Conservation (phyloP, 2,797 vertebrate genomes). For the Mormyrops attenuatus region DNA sequence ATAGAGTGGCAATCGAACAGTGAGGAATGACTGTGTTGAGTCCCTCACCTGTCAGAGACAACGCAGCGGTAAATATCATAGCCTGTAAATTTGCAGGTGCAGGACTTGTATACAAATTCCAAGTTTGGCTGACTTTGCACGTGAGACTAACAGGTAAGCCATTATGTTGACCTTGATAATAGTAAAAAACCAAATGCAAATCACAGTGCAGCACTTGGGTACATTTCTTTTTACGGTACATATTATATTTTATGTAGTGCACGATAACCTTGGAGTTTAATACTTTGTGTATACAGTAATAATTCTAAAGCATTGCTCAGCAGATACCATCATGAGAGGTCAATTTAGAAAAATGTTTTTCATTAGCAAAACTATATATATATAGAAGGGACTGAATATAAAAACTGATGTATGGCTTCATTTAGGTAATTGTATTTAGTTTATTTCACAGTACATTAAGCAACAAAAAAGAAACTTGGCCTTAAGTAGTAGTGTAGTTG, state of each 20-base stretch:
- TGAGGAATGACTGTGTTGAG: slow-evolving; percentile 95
- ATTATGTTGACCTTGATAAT: neutral
- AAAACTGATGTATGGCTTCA: neutral
- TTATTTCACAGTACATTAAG: neutral
- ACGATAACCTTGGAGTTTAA: neutral
- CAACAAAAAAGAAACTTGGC: neutral
- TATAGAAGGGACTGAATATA: neutral
- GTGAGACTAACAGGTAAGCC: neutral
- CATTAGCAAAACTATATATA: neutral
- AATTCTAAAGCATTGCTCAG: neutral
- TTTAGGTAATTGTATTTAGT: neutral
- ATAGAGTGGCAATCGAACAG: slow-evolving; percentile 89
- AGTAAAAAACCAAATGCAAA: neutral
- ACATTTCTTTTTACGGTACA: neutral
- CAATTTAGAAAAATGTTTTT: neutral
- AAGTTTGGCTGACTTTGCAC: neutral
- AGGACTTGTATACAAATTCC: neutral
- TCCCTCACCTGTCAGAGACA: slow-evolving; percentile 76
- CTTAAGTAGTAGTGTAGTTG: neutral
- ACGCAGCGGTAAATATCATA: neutral
- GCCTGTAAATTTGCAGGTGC: neutral
- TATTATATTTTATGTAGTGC: neutral
- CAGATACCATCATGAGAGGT: neutral
- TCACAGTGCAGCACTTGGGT: neutral
- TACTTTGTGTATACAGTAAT: neutral